Conservation (phyloP, 2,113 vertebrate species). For the Colinus virginianus region DNA sequence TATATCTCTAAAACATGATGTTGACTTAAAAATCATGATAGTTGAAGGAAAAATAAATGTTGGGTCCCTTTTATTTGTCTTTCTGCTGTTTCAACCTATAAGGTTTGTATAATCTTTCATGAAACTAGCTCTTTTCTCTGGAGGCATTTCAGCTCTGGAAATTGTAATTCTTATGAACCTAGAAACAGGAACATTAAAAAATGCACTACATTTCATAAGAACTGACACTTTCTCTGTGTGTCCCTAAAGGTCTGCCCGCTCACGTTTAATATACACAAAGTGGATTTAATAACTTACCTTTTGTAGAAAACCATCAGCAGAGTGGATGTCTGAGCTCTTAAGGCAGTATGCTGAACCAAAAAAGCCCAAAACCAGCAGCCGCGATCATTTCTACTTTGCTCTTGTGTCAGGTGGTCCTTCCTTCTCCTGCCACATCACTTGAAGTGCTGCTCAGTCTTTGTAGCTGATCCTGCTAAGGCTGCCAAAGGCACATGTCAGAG, state of each 20-base stretch:
- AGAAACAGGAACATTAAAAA: background rate
- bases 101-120: background rate
- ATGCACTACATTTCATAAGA: background rate
- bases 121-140: slow-evolving; percentile 1
- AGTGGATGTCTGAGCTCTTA: background rate
- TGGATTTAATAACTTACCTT: background rate
- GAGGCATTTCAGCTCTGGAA: background rate
- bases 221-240: background rate
- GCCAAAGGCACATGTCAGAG: background rate
- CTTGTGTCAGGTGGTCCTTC: background rate
- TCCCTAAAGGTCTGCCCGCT: background rate
- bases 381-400: background rate
- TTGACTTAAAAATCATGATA: slow-evolving; percentile 26
- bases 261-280: background rate
- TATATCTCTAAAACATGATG: background rate
- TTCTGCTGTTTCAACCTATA: background rate
- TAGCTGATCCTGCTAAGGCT: background rate
- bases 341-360: background rate
- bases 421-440: background rate
- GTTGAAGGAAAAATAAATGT: slow-evolving; percentile 11
- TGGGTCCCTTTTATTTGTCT: slow-evolving; percentile 9
- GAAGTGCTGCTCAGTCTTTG: background rate
- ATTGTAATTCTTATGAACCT: slow-evolving; percentile 1
- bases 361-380: fast-evolving
- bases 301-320: background rate